Base-by-base conservation (phyloP, 2,888 invertebrate genomes). In the Coenonympha glycerion region DNA sequence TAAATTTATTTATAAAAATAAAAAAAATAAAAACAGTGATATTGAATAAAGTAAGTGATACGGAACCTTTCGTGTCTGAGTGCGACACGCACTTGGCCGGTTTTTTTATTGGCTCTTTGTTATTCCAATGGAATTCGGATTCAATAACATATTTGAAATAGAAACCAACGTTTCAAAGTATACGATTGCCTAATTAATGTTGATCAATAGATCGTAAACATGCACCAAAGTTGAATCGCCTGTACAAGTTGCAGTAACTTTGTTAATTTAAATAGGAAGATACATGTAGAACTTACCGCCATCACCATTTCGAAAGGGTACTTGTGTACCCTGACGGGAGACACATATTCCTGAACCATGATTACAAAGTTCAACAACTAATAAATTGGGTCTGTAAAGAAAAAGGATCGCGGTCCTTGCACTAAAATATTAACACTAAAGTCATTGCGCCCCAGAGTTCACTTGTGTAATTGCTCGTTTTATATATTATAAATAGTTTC, bases 321-420 rank as follows among this genome's bases (percentile, higher is more conserved):
- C 86, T 97, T 97, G 88, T 97, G 98, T 63, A 98, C 95, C 90
- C 97, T 91, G 47, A 97, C 93, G 65, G 97, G 97, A 60, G 96
- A 95, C 78, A 95, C 94, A 87, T 96, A 98, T 79, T 96, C 95
- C 87, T 98, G 97, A 72, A 98, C 97, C 97, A 98, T 98, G 76
- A 78, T 89, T 71, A 71, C 66, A 55, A 56, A 64, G 61, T 64
- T 60, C 66, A 70, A 65, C 62, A 60, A 69, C 71, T 74, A 21
- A 28, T 3, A 8, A 30, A 37, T 41, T 31, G 46, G 47, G 55
- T 55, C 2, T 48, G 44, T 37, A 30, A 48, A 52, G 70, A 63
- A 68, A 70, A 70, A 69, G 75, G 77, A 73, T 66, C 59, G 57
- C 61, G 66, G 74, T 72, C 68, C 69, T 69, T 61, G 53, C 59